Base-by-base conservation (phyloP, 1,140 invertebrate species). In the Brachionus calyciflorus region DNA sequence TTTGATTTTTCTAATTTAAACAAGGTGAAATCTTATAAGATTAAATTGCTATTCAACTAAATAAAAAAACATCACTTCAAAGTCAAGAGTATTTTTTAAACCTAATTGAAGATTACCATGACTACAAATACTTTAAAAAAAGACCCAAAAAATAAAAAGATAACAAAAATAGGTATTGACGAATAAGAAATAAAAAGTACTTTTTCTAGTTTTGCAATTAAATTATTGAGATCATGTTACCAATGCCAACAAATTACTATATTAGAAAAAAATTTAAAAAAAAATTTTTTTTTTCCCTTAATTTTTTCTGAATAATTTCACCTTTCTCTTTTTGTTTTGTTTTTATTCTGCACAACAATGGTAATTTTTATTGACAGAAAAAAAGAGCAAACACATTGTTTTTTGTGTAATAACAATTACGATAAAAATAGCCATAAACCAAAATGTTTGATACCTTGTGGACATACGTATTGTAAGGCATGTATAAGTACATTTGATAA, bases 391-490 rank as follows among this genome's bases (percentile, higher is more conserved):
- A 55, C 24, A 12, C 24, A 37, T 28, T 73, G 69, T n/a, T 24
- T 19, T 10, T 40, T 73, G 19, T 73, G 69, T 28, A 40, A 49
- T 4, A 26, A 51, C 49, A 51, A 40, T 21, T 73, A 73, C 24
- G 37, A 73, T 55, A 19, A 21, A 33, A n/a, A 49, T 55, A 19
- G 6, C 19, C 21, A 28, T 14, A 17, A 21, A 73, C 69, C 69
- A 28, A 46, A 51, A 55, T 73, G 69, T 33, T 28, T 73, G 9
- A 73, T 73, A 40, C 69, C 69, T 21, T 73, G 69, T 28, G 69
- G 69, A 14, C 69, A 73, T 33, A 73, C 69, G 41, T 49, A 51
- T 37, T 73, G 69, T 17, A 28, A 73, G 10, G 17, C 12, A n/a
- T 73, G 69, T 49, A 40, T 55, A n/a, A 49, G 28, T 28, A 73